These are phyloP conservation scores for Heterodera filipjevi DNA, from an alignment of 2,888 invertebrate genomes.

Conservation along the genomic window DNA sequence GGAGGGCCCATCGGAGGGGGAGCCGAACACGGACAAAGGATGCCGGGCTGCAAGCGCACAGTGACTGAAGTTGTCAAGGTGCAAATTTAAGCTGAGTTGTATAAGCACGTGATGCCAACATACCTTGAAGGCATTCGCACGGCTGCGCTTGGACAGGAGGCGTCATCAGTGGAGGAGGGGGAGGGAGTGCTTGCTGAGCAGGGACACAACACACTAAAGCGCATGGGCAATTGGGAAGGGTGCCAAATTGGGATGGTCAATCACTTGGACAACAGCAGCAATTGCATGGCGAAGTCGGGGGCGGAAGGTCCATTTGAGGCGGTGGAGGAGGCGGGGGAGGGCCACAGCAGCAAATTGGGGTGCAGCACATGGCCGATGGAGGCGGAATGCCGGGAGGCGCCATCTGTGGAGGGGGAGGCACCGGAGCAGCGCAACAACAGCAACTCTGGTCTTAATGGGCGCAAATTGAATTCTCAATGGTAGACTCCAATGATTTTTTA, in stretches of 20 bases:
- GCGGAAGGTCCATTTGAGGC: conserved; percentile 26
- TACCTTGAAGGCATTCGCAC: conserved; percentile 27
- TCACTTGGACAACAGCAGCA: conserved; percentile 32
- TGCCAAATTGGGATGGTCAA: not conserved
- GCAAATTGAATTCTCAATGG: too few species aligned
- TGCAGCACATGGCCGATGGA: not conserved
- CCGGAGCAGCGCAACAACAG: conserved; percentile 19
- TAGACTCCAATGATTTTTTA: not conserved
- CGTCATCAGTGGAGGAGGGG: conserved; percentile 11
- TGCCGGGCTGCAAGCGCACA: conserved; percentile 23
- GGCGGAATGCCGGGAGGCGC: not conserved
- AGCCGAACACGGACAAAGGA: conserved; percentile 17
- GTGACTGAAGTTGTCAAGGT: conserved; percentile 13
- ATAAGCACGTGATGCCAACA: not conserved
- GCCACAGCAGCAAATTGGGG: conserved; percentile 5
- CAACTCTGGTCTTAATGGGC: not conserved
- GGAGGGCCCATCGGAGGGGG: not conserved
- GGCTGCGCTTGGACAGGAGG: conserved; percentile 15
- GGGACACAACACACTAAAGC: conserved; percentile 28
- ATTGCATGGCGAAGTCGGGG: conserved; percentile 23
- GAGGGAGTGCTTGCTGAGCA: not conserved
- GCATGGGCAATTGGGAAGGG: not conserved
- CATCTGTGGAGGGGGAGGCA: not conserved
- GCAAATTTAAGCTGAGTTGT: not conserved
- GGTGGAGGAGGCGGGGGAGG: conserved; percentile 20